Conservation (phyloP, 1,140 invertebrate species). For the Drosophila tropicalis region DNA sequence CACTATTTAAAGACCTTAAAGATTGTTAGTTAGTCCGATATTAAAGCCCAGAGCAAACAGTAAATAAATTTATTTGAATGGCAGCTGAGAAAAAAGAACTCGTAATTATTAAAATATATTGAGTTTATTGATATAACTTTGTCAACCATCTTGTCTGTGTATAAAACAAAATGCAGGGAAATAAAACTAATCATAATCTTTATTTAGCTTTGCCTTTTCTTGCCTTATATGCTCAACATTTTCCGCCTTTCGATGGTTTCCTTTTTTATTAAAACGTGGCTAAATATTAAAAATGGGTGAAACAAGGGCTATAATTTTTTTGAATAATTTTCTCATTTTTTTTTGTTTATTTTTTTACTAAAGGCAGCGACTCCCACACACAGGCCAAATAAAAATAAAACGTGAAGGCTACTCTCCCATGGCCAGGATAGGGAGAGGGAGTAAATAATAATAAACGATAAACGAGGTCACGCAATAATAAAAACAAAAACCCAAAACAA, state of each 20-base stretch:
- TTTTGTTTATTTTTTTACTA: conserved; percentile 38
- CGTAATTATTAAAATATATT: not conserved
- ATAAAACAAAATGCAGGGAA: conserved; percentile 8
- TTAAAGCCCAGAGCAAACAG: too few relatives aligned
- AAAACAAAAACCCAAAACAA: conserved; percentile 29
- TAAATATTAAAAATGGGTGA: conserved; percentile 48
- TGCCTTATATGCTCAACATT: conserved; percentile 60
- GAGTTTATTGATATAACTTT: not conserved
- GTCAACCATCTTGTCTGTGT: not conserved
- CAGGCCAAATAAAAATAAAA: conserved; percentile 64
- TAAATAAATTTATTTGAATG: too few relatives aligned
- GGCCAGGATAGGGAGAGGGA: conserved; percentile 2
- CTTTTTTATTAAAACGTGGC: conserved; percentile 65
- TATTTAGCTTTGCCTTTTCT: conserved; percentile 65
- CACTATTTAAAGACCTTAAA: not conserved
- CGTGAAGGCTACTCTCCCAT: conserved; percentile 19
- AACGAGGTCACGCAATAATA: conserved; percentile 60
- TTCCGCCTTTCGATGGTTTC: conserved; percentile 24
- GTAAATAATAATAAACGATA: conserved; percentile 56
- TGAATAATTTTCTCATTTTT: conserved; percentile 77
- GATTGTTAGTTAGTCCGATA: not conserved
- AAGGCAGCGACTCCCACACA: conserved; percentile 43
- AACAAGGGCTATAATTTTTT: conserved; percentile 72
- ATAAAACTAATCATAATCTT: conserved; percentile 48
- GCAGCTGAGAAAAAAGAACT: not conserved